Percentiles rank a stretch among this genome's conserved stretches.
phyloP scores from a whole-genome alignment of 2,888 invertebrate species.

The Agriopis leucophaearia region DNA sequence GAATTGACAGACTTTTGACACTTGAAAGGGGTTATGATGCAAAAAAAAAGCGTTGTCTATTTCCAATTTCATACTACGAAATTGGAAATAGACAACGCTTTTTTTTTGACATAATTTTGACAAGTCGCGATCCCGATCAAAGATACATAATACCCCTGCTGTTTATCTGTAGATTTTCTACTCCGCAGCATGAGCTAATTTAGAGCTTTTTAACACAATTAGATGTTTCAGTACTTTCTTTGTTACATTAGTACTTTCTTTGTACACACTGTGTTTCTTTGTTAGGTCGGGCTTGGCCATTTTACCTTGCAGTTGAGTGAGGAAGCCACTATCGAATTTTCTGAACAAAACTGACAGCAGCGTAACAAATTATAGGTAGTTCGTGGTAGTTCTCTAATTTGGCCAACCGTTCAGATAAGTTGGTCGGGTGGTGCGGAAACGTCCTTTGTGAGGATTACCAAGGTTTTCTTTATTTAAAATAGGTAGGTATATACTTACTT shows the following conservation, averaged over 20 bases:
- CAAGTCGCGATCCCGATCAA: no score
- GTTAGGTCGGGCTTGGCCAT: neutral
- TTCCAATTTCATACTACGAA: no score
- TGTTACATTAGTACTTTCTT: constrained; percentile 18
- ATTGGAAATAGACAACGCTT: no score
- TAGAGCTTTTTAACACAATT: constrained; percentile 20
- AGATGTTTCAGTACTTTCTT: constrained; percentile 18
- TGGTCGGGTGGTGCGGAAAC: neutral
- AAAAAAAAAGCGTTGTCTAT: no score
- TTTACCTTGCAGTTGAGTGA: neutral
- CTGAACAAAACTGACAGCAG: neutral
- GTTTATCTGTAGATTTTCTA: neutral
- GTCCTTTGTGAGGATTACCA: constrained; percentile 7
- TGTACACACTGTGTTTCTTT: constrained; percentile 5
- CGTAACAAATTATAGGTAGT: neutral
- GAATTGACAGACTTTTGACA: no score
- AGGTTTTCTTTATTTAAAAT: constrained; percentile 7
- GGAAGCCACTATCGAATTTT: neutral
- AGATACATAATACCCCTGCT: neutral
- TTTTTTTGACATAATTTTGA: no score
- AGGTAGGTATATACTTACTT: no score
- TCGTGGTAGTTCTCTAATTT: neutral
- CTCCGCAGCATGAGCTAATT: constrained; percentile 2
- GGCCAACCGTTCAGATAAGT: neutral
- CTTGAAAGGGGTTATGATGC: no score